Conservation (phyloP, 2,888 invertebrate genomes). For the Metallyticus violacea region DNA sequence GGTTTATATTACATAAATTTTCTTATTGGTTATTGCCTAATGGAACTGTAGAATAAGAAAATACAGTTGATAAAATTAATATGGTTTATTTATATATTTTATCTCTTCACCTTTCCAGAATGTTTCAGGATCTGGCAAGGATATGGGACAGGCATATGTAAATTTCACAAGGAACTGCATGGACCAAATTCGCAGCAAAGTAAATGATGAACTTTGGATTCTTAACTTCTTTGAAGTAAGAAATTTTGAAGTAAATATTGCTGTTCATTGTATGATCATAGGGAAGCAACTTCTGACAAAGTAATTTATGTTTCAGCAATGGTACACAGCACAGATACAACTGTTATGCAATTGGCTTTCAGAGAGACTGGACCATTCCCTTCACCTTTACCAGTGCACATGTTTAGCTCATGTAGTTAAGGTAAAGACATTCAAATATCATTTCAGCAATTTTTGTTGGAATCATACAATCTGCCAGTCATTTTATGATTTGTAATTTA, state of each 20-base stretch:
- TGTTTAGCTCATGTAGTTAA: conserved; percentile 94
- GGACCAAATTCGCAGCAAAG: conserved; percentile 97
- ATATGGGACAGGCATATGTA: conserved; percentile 96
- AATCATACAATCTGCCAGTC: too few relatives aligned
- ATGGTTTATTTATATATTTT: not conserved
- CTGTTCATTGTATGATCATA: not conserved
- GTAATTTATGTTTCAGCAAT: conserved; percentile 64
- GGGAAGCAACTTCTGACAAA: conserved; percentile 38
- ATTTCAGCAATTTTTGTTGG: too few relatives aligned
- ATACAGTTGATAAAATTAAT: too few relatives aligned
- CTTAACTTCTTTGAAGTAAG: conserved; percentile 71
- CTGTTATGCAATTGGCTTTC: conserved; percentile 92
- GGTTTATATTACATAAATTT: too few relatives aligned
- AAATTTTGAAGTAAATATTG: not conserved
- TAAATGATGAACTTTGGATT: conserved; percentile 82
- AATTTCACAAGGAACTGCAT: conserved; percentile 96
- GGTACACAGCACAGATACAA: conserved; percentile 94
- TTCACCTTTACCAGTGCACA: conserved; percentile 96
- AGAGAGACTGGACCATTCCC: conserved; percentile 86
- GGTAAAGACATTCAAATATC: conserved; percentile 52
- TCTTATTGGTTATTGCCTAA: too few relatives aligned
- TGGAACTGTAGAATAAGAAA: too few relatives aligned
- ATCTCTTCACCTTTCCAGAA: conserved; percentile 52
- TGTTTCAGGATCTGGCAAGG: conserved; percentile 92
- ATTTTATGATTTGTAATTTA: too few relatives aligned